phyloP scores from a whole-genome alignment of 1,140 invertebrate species.

The Ptiloglossa arizonensis region DNA sequence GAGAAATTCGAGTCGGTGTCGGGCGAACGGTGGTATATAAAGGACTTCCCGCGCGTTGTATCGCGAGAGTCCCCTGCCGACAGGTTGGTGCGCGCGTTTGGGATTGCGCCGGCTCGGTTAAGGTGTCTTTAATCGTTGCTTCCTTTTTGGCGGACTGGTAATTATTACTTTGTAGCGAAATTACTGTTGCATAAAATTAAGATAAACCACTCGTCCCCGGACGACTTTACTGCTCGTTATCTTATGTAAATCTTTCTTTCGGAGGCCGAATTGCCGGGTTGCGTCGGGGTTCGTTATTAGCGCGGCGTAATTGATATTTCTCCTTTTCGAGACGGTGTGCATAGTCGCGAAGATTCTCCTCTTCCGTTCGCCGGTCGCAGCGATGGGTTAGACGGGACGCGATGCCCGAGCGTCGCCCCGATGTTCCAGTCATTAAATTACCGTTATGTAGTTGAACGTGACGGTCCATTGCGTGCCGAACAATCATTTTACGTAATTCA shows the following conservation, averaged over 20 bases:
- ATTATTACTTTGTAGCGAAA: slow-evolving; percentile 34
- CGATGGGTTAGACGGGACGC: background rate
- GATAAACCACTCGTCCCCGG: slow-evolving; percentile 39
- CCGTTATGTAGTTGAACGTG: slow-evolving; percentile 37
- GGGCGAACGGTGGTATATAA: background rate
- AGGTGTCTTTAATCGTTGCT: slow-evolving; percentile 11
- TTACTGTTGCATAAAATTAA: slow-evolving; percentile 43
- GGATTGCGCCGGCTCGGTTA: background rate
- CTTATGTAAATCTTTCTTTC: slow-evolving; percentile 28
- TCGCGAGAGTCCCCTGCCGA: background rate
- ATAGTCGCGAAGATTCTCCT: background rate
- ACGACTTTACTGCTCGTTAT: slow-evolving; percentile 34
- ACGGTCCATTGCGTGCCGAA: slow-evolving; percentile 37
- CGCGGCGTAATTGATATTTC: slow-evolving; percentile 37
- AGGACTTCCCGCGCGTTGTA: background rate
- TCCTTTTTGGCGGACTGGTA: slow-evolving; percentile 9
- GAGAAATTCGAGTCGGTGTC: background rate
- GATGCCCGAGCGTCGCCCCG: background rate
- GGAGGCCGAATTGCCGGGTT: slow-evolving; percentile 10
- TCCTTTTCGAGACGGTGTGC: slow-evolving; percentile 11
- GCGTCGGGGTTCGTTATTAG: slow-evolving; percentile 35
- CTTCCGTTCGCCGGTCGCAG: background rate
- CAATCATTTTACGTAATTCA: slow-evolving; percentile 48
- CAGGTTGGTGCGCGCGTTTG: background rate
- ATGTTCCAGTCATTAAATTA: slow-evolving; percentile 32